Base-by-base conservation (phyloP, 2,113 vertebrate species). In the Chaetops frenatus region DNA sequence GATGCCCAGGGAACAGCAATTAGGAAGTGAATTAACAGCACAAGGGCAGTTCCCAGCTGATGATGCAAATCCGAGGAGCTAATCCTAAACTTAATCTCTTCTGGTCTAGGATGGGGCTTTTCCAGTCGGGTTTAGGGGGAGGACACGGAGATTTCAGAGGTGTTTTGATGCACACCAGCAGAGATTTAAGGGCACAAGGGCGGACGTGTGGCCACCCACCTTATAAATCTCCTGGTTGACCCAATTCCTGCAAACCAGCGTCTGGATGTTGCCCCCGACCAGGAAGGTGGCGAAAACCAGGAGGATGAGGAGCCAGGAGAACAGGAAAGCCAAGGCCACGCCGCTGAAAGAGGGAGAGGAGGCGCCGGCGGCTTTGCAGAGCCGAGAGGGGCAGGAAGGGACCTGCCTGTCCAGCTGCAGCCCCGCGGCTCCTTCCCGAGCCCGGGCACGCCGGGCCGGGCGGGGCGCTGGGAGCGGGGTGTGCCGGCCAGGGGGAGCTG, bases 201-300 rank as follows among this genome's bases (percentile, higher is more conserved):
- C 35, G 65, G 23, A 35, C 28, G 15, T 1, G 1, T 11, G 35
- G 15, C 17, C 24, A 58, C 97, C 23, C 56, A 99, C 98, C 98
- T 98, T 50, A 40, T 98, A 98, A 28, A 98, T 97, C 78, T 98
- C 97, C 36, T 97, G 96, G 6, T 89, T 98, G 60, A 95, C 93
- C 98, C 98, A 98, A 53, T 97, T 98, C 78, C 81, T 97, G 91
- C 98, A 99, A 65, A 98, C 81, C 86, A 98, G 77, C 0, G 98
- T 98, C 95, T 98, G 97, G 76, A 97, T 83, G 6, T 98, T 98
- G 66, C 98, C 98, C 12, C 98, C 98, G 27, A 98, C 92, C 65
- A 98, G 82, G 82, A 98, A 98, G 22, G 98, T 98, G 95, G 96
- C 74, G 0, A 98, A 98, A 51, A 98, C 98, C 35, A 98, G 85